A percentile compares a stretch with the other conserved stretches of the same genome.
Evolutionary conservation across 2,113 vertebrate genomes (phyloP).

Genomic region (Aegotheles bennettii): DNA sequence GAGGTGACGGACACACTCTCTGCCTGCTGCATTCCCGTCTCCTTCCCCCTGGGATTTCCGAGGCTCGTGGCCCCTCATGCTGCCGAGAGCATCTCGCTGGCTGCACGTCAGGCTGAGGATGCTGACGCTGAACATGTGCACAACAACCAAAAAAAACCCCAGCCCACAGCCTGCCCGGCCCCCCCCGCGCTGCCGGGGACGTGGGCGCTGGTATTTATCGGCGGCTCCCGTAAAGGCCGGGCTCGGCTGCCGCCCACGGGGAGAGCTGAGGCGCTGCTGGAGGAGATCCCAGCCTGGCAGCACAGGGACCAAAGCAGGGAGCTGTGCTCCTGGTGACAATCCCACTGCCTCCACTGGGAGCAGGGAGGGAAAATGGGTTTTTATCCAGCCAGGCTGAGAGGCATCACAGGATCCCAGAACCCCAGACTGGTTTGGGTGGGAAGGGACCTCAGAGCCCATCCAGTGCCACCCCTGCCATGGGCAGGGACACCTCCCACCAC

Average conservation of each 20-base stretch:
- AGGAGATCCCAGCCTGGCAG: not conserved
- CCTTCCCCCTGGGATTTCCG: not conserved
- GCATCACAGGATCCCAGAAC: too few relatives aligned
- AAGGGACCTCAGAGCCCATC: too few relatives aligned
- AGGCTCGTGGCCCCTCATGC: not conserved
- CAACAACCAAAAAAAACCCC: not conserved
- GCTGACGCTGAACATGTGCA: not conserved
- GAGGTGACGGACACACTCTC: not conserved
- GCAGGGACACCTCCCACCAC: too few relatives aligned
- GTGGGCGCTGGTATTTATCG: not conserved
- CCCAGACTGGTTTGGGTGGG: too few relatives aligned
- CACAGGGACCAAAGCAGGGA: rapidly evolving
- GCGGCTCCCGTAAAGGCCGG: not conserved
- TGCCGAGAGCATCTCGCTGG: not conserved
- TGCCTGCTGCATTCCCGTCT: not conserved
- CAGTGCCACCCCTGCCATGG: too few relatives aligned
- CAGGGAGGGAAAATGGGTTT: not conserved
- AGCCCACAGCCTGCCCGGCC: not conserved
- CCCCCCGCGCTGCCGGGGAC: not conserved
- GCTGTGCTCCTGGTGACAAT: not conserved
- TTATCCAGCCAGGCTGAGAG: not conserved
- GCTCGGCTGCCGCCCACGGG: not conserved
- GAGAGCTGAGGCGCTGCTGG: not conserved
- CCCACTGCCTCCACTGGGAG: not conserved
- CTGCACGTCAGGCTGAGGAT: not conserved